Evolutionary conservation across 2,113 vertebrate genomes (phyloP), one percentile per base, ranked within the genome.

Genomic region (Lynx canadensis): DNA sequence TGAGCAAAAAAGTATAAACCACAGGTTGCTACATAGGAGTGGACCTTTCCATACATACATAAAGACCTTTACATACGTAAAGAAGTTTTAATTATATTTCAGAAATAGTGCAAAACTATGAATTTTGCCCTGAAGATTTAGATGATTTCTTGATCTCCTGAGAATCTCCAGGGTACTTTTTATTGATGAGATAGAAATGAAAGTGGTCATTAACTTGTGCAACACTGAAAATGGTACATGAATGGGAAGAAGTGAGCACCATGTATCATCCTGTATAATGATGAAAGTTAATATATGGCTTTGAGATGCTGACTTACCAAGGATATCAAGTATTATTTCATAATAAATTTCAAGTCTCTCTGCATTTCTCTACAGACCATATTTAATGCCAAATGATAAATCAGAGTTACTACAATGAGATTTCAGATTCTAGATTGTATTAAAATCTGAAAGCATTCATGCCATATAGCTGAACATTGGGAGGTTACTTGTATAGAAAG

Each of bases 141-240:
- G 27, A 79, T 87, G 38, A 83, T 91, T 84, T 55, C 29, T 95
- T 74, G 31, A 88, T 79, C 68, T 79, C 63, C 23, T 83, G 33
- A 69, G 74, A 71, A 55, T 78, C 10, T 36, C 7, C 31, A 91
- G 33, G 18, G 11, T 60, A 25, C 1, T 88, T 91, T 89, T 88
- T 38, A 96, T 78, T 83, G 60, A 92, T 71, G 60, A 92, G 41
- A 79, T 33, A 71, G 65, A 89, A 92, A 74, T 85, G n/a, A 86
- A 89, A 76, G 79, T 81, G 21, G 21, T 25, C 38, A 89, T 81
- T 92, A 74, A 89, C 38, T 85, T 57, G 23, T 74, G 48, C 5
- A 89, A 89, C 19, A 69, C n/a, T 68, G 82, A 80, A 92, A 85
- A 74, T 36, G 16, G 79, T 68, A 4, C 25, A 85, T 81, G 29